Evolutionary conservation across 2,888 invertebrate species (phyloP).

Genomic region (Augochlorella aurata): DNA sequence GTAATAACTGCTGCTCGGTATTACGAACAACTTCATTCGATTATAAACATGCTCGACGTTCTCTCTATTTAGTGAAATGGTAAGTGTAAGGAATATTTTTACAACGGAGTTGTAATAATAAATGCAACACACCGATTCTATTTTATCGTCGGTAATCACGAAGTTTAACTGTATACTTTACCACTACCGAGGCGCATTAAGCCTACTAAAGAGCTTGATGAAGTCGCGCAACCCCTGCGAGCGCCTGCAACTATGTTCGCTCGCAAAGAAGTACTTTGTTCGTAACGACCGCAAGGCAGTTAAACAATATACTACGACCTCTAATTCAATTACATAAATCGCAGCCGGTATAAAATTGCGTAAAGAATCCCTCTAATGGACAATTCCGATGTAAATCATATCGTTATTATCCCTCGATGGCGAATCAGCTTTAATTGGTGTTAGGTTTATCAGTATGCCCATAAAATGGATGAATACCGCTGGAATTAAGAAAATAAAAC

Average conservation of each 20-base stretch:
- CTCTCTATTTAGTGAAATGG: no score
- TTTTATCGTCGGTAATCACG: no score
- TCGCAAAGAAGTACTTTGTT: not conserved
- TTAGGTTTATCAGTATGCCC: not conserved
- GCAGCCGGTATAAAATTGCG: not conserved
- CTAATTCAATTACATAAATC: slow-evolving; percentile 7
- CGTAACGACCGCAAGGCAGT: not conserved
- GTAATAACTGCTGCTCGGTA: not conserved
- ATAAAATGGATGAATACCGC: not conserved
- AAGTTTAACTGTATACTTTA: no score
- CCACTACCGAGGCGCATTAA: not conserved
- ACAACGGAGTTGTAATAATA: no score
- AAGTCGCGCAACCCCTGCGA: not conserved
- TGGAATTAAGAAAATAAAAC: slow-evolving; percentile 9
- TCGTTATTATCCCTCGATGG: not conserved
- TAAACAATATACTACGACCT: not conserved
- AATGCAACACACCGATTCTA: no score
- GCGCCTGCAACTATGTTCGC: not conserved
- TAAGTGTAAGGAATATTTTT: no score
- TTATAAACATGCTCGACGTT: not conserved
- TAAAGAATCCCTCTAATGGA: not conserved
- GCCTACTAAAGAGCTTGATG: not conserved
- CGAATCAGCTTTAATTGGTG: not conserved
- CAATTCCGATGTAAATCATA: not conserved
- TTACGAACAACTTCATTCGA: not conserved